Evolutionary conservation across 2,797 vertebrate genomes (phyloP).

Genomic region (Pampus argenteus): DNA sequence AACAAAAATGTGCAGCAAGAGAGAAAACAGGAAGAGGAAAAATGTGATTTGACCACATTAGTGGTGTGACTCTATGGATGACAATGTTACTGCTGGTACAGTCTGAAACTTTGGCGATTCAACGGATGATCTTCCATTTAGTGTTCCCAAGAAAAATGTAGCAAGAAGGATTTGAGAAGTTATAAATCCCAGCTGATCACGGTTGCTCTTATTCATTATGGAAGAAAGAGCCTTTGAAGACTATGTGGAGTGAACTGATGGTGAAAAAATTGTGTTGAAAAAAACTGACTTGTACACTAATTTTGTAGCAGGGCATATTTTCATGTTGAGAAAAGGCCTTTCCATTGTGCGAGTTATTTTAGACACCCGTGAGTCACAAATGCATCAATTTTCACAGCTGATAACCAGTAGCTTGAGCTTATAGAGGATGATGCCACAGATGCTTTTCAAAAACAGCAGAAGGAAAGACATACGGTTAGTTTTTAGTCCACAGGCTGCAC

Average conservation of each 20-base stretch:
- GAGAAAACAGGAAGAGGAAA: slow-evolving; percentile 9
- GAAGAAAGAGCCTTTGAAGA: slow-evolving; percentile 4
- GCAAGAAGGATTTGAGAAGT: not conserved
- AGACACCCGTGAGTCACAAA: slow-evolving; percentile 76
- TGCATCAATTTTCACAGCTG: slow-evolving; percentile 77
- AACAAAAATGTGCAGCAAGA: slow-evolving; percentile 9
- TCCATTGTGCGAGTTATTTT: slow-evolving; percentile 72
- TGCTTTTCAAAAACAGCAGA: slow-evolving; percentile 74
- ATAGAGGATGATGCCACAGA: slow-evolving; percentile 77
- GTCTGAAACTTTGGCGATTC: slow-evolving; percentile 13
- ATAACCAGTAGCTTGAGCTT: slow-evolving; percentile 75
- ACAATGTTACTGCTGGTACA: not conserved
- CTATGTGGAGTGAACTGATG: slow-evolving; percentile 1
- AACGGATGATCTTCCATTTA: slow-evolving; percentile 9
- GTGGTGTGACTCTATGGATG: not conserved
- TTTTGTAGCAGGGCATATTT: slow-evolving; percentile 45
- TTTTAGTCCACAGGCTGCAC: slow-evolving; percentile 66
- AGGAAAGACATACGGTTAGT: slow-evolving; percentile 72
- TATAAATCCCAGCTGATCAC: slow-evolving; percentile 2
- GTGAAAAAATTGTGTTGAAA: slow-evolving; percentile 18
- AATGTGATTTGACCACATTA: not conserved
- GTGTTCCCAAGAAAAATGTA: not conserved
- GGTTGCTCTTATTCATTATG: not conserved
- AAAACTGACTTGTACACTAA: slow-evolving; percentile 31
- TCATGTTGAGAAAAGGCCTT: slow-evolving; percentile 53